Evolutionary conservation across 1,140 invertebrate species (phyloP).

Genomic region (Drosophila virilis): DNA sequence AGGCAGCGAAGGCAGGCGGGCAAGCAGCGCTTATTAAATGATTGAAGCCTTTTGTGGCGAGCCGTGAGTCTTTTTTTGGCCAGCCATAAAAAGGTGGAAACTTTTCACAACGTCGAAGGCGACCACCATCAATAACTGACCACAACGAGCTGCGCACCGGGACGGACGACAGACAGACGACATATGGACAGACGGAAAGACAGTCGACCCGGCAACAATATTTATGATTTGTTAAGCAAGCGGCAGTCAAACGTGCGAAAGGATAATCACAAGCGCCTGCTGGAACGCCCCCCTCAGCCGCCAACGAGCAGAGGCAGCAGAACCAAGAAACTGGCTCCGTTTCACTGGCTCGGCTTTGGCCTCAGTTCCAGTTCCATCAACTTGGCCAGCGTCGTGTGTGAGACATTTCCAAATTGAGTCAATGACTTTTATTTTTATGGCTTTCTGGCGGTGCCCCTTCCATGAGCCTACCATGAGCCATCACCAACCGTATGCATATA

Average conservation of each 20-base stretch:
- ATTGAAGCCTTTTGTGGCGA: slow-evolving; percentile 62
- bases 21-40: slow-evolving; percentile 75
- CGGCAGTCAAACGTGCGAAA: slow-evolving; percentile 76
- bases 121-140: slow-evolving; percentile 76
- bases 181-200: slow-evolving; percentile 8
- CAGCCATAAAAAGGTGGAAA: slow-evolving; percentile 70
- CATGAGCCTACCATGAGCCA: slow-evolving; percentile 11
- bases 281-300: slow-evolving; percentile 64
- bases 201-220: slow-evolving; percentile 53
- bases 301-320: slow-evolving; percentile 19
- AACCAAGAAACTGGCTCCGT: slow-evolving; percentile 26
- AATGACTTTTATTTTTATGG: slow-evolving; percentile 82
- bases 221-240: slow-evolving; percentile 83
- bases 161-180: slow-evolving; percentile 17
- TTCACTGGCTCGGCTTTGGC: not conserved
- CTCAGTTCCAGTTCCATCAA: slow-evolving; percentile 4
- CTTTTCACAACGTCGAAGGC: slow-evolving; percentile 51
- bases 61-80: slow-evolving; percentile 37
- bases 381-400: slow-evolving; percentile 64
- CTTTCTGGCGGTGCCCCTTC: slow-evolving; percentile 15
- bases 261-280: slow-evolving; percentile 81
- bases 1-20: slow-evolving; percentile 7
- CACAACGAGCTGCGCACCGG: slow-evolving; percentile 48
- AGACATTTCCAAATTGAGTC: slow-evolving; percentile 82
- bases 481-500: slow-evolving; percentile 19